Evolutionary conservation across 2,113 vertebrate species (phyloP), one percentile per base, ranked within the genome.

Genomic region (Columba janthina): DNA sequence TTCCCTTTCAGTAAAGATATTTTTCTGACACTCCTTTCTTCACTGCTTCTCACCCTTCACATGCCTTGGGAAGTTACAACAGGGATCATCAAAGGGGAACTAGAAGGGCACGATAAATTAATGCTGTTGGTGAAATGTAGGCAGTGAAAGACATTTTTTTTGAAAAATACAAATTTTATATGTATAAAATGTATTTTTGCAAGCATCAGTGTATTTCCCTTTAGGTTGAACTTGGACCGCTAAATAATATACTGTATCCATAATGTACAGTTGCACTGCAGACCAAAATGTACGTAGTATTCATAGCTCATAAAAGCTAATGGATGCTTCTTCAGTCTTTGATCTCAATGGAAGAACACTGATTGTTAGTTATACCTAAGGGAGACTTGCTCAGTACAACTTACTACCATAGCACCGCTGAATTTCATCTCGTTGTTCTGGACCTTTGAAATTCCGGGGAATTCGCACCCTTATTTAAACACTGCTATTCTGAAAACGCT

Each of bases 401-500:
- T 78, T 85, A 73, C 58, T 91, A 18, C 31, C 50, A 19, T 8
- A 42, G 11, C 26, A 1, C 36, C 20, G 8, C 40, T 88, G 78
- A 57, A 34, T 93, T 92, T 72, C 50, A 20, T 82, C 79, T 88
- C 61, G 15, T 28, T 84, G 40, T 38, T 51, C 36, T 28, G 22
- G 57, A 40, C 26, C 62, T 91, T 62, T 44, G 73, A 82, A 38
- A 57, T 90, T 62, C 57, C 64, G 48, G 60, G n/a, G 65, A 65
- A 64, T 82, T 94, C 69, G 31, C 12, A 14, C 31, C 66, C 40
- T 76, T 85, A 73, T 65, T 90, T 91, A 28, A 54, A n/a, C 24
- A 9, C 57, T 88, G 48, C 46, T 93, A 11, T 92, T 95, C 44
- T 92, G 73, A 76, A 94, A 93, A 85, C 65, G 67, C 66, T 85